phyloP scores from a whole-genome alignment of 2,797 vertebrate species.

The Hydrophis major region DNA sequence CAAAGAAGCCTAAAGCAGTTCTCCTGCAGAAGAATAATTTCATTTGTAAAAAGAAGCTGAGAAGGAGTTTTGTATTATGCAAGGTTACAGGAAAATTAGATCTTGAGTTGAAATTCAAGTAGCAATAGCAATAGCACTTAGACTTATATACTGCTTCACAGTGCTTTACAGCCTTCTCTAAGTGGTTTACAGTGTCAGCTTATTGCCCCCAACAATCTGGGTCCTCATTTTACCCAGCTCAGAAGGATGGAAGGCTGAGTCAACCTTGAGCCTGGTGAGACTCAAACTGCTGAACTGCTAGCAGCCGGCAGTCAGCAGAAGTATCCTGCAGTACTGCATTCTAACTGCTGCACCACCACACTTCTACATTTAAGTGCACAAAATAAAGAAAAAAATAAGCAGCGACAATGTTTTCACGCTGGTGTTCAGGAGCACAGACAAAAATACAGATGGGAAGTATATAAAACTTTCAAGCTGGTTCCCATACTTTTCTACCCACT shows the following conservation, averaged over 20 bases:
- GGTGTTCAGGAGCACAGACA: background rate
- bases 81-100: background rate
- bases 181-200: background rate
- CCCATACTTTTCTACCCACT: background rate
- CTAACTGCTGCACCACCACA: no score
- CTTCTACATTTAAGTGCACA: background rate
- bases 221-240: background rate
- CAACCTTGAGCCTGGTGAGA: background rate
- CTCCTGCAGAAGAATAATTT: background rate
- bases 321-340: no score
- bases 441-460: background rate
- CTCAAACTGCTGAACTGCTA: no score
- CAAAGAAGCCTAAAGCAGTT: background rate
- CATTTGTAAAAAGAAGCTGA: background rate
- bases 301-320: no score
- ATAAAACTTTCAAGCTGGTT: background rate
- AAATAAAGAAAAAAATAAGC: background rate
- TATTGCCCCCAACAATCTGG: background rate
- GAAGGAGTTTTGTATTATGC: background rate
- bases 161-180: no score
- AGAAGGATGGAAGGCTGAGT: background rate
- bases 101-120: background rate
- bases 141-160: background rate
- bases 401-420: background rate
- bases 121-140: background rate